Evolutionary conservation across 2,113 vertebrate species (phyloP), one percentile per base, ranked within the genome.

Genomic region (Caranx melampygus): DNA sequence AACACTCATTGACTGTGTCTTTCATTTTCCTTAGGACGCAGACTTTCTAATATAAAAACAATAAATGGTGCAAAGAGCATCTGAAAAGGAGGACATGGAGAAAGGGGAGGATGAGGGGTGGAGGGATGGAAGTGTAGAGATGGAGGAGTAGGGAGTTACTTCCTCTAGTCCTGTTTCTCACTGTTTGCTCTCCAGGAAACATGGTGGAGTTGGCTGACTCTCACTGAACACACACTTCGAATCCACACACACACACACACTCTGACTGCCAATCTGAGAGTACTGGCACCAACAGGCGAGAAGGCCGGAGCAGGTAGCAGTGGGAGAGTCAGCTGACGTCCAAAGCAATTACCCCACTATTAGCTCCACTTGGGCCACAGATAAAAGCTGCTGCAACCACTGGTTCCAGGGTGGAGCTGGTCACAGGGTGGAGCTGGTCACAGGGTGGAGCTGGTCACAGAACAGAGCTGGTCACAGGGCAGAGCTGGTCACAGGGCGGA

Each of bases 341-440:
- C 83, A 90, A 76, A 90, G 88, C 85, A 90, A 91, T 92, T 88
- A 89, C 89, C 78, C 77, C 45, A 67, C 91, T 87, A 92, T 93
- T 91, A 88, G 79, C 71, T 87, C 66, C 79, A 81, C 85, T 81
- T 84, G 15, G 60, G 65, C 55, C 58, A 76, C 60, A 62, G 84
- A 86, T 89, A 79, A 90, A 88, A 89, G 90, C 88, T 75, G 71
- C 77, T 54, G 85, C 80, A 83, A 72, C 73, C 78, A 4, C 75
- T 79, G 55, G 84, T 87, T 78, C 87, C 81, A 84, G 77, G 78
- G 82, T 79, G 72, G 67, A 79, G 75, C 26, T 26, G 26, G 26
- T 26, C 26, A 26, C 26, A 26, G 26, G 26, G 26, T 26, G 26
- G 26, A 26, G 26, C 26, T 26, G 26, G 26, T 26, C 26, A 26